These are phyloP conservation scores for Coelinius sp. DNA, from an alignment of 2,888 invertebrate species.

Conservation along the genomic window DNA sequence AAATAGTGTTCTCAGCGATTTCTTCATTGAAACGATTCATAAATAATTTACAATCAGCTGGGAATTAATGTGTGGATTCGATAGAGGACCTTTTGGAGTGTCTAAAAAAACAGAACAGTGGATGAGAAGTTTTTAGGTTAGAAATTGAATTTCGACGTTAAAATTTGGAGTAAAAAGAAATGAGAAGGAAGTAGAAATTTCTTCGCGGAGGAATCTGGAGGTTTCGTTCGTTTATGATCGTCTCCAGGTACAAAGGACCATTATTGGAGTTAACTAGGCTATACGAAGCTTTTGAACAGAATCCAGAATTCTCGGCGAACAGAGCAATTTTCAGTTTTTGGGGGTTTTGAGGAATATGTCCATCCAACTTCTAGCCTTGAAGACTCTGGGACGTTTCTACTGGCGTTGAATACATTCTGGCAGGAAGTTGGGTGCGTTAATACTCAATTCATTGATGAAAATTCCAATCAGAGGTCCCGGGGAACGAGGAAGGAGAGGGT, in stretches of 20 bases:
- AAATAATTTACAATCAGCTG: too few species aligned
- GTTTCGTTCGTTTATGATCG: background rate
- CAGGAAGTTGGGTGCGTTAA: constrained; percentile 88
- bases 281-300: constrained; percentile 77
- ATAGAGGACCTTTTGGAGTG: constrained; percentile 76
- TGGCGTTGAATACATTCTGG: constrained; percentile 91
- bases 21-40: too few species aligned
- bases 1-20: background rate
- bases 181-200: too few species aligned
- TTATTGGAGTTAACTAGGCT: constrained; percentile 76
- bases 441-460: constrained; percentile 77
- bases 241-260: constrained; percentile 79
- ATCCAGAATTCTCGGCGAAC: constrained; percentile 84
- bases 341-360: constrained; percentile 86
- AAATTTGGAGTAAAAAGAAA: background rate
- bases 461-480: constrained; percentile 76
- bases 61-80: background rate
- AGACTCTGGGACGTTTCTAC: constrained; percentile 82
- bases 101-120: constrained; percentile 75
- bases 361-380: constrained; percentile 80
- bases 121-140: constrained; percentile 71
- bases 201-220: background rate
- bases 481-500: constrained; percentile 77
- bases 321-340: constrained; percentile 80
- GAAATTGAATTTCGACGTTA: constrained; percentile 11